These are phyloP conservation scores for Hippocampus kuda DNA, from an alignment of 2,797 vertebrate genomes.

Conservation along the genomic window DNA sequence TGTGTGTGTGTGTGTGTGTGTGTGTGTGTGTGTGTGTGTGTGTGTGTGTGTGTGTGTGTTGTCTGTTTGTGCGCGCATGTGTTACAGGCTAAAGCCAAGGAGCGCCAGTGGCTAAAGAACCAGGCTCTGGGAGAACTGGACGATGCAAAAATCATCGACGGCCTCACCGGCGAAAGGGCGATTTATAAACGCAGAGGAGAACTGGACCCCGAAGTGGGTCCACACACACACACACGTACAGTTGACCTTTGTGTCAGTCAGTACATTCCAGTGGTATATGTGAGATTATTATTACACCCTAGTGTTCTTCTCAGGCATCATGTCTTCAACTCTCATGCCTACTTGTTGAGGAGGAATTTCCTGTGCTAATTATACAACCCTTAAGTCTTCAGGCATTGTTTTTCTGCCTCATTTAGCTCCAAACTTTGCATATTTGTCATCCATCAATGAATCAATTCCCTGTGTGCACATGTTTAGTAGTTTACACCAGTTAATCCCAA, in stretches of 20 bases:
- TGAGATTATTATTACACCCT: conserved; percentile 43
- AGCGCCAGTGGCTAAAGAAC: conserved; percentile 93
- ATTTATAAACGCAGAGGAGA: conserved; percentile 93
- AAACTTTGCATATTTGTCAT: conserved; percentile 41
- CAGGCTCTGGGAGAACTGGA: conserved; percentile 90
- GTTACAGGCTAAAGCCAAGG: conserved; percentile 90
- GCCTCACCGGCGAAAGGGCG: conserved; percentile 88
- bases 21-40: conserved; percentile 11
- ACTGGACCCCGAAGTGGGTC: conserved; percentile 80
- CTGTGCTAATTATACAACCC: conserved; percentile 37
- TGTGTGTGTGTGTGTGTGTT: neutral
- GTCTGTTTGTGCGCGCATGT: conserved; percentile 11
- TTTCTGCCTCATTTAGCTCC: conserved; percentile 35
- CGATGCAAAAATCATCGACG: conserved; percentile 94
- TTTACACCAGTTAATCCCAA: neutral
- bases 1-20: neutral
- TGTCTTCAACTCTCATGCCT: conserved; percentile 6
- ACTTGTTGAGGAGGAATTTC: conserved; percentile 14
- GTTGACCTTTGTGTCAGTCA: conserved; percentile 37
- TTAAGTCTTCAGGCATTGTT: conserved; percentile 35
- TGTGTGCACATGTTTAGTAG: neutral
- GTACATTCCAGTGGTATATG: conserved; percentile 46
- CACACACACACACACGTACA: conserved; percentile 21
- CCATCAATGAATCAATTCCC: neutral
- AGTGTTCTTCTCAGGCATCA: conserved; percentile 15